Evolutionary conservation across 2,888 invertebrate genomes (phyloP).

Genomic region (Apocheima hispidaria): DNA sequence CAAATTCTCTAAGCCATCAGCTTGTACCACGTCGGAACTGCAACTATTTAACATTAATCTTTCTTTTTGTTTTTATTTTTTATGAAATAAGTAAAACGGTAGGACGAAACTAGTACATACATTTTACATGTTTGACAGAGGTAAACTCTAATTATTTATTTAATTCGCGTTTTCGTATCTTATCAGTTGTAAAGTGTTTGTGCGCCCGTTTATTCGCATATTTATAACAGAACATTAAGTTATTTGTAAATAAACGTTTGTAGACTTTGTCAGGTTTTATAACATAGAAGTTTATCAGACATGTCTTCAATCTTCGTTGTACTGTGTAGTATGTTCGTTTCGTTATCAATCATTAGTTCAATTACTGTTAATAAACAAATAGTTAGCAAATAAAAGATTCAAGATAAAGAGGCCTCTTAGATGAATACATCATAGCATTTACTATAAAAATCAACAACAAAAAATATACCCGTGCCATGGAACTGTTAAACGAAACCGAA

Average conservation of each 20-base stretch:
- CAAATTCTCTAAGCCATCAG: too few species aligned
- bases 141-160: slow-evolving; percentile 1
- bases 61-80: background rate
- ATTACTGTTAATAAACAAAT: background rate
- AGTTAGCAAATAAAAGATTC: too few species aligned
- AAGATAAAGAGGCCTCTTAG: background rate
- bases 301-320: background rate
- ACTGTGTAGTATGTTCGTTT: background rate
- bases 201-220: background rate
- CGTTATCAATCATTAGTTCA: background rate
- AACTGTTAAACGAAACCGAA: slow-evolving; percentile 59
- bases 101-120: background rate
- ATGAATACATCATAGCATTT: background rate
- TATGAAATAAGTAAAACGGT: background rate
- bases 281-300: background rate
- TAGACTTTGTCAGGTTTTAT: background rate
- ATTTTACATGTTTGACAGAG: background rate
- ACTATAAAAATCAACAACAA: background rate
- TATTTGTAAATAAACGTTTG: background rate
- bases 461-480: slow-evolving; percentile 50
- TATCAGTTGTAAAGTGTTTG: background rate
- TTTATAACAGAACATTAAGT: background rate
- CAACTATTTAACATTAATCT: background rate
- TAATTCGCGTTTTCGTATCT: background rate
- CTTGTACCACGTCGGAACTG: too few species aligned